phyloP scores from a whole-genome alignment of 2,113 vertebrate genomes.

The Cololabis saira region DNA sequence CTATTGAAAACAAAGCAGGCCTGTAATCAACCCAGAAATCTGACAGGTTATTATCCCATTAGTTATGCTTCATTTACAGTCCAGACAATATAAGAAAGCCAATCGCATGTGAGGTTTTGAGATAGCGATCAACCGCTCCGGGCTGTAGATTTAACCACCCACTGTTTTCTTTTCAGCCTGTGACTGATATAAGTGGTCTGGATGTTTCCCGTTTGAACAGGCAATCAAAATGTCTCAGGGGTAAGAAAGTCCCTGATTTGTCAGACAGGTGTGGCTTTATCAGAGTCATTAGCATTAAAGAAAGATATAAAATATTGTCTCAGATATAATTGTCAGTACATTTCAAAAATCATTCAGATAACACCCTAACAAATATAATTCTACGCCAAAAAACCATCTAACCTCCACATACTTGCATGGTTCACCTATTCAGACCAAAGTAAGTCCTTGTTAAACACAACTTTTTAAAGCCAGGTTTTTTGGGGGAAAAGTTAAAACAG shows the following conservation, averaged over 20 bases:
- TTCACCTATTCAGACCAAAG: not conserved
- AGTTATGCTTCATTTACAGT: conserved; percentile 56
- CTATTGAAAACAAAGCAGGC: conserved; percentile 46
- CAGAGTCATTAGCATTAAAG: not conserved
- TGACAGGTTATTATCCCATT: conserved; percentile 56
- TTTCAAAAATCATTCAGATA: not conserved
- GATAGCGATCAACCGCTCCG: conserved; percentile 37
- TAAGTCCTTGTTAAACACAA: no score
- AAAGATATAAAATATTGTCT: not conserved
- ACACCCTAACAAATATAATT: not conserved
- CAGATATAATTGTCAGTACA: not conserved
- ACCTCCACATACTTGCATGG: conserved; percentile 10
- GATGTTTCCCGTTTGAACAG: conserved; percentile 13
- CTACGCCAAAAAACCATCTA: conserved; percentile 1
- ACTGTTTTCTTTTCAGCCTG: conserved; percentile 28
- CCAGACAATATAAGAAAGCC: conserved; percentile 39
- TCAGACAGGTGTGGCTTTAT: conserved; percentile 7
- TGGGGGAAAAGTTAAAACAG: no score
- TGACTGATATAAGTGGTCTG: conserved; percentile 24
- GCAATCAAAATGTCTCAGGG: not conserved
- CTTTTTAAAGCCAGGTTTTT: no score
- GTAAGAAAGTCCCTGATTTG: conserved; percentile 9
- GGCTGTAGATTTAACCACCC: conserved; percentile 27
- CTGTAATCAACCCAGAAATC: conserved; percentile 45
- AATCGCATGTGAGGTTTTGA: conserved; percentile 12